These are phyloP conservation scores for Amphiprion percula DNA, from an alignment of 2,113 vertebrate genomes.

Conservation along the genomic window DNA sequence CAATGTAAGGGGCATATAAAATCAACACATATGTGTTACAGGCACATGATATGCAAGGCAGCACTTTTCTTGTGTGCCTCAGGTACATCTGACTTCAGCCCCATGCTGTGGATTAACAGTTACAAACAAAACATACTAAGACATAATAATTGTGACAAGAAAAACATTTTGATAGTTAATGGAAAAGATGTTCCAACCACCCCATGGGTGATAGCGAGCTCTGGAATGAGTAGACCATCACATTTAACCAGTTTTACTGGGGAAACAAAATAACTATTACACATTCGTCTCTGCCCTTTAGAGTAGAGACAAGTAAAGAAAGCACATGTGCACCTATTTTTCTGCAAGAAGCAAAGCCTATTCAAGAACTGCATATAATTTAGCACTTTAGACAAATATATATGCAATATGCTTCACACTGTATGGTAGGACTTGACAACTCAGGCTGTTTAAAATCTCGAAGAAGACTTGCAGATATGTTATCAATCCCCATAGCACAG, in stretches of 20 bases:
- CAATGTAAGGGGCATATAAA: constrained; percentile 8
- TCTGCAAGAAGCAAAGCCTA: no score
- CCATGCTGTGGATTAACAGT: constrained; percentile 4
- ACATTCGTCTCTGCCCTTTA: no score
- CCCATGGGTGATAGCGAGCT: neutral
- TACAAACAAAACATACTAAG: neutral
- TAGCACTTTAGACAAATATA: neutral
- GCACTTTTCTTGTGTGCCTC: constrained; percentile 1
- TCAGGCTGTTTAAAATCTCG: neutral
- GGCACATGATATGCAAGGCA: neutral
- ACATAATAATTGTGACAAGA: constrained; percentile 5
- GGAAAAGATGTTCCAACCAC: neutral
- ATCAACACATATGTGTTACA: constrained; percentile 7
- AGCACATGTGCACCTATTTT: no score
- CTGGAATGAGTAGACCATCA: neutral
- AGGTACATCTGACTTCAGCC: neutral
- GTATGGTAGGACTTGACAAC: neutral
- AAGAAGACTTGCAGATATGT: neutral
- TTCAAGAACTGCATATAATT: neutral
- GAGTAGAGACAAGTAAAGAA: no score
- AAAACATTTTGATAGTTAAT: neutral
- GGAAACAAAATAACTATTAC: no score
- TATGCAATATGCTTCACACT: neutral
- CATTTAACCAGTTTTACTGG: neutral
- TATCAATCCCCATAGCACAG: neutral